phyloP scores from a whole-genome alignment of 2,888 invertebrate genomes.

The Macrosoma leucophasiata region DNA sequence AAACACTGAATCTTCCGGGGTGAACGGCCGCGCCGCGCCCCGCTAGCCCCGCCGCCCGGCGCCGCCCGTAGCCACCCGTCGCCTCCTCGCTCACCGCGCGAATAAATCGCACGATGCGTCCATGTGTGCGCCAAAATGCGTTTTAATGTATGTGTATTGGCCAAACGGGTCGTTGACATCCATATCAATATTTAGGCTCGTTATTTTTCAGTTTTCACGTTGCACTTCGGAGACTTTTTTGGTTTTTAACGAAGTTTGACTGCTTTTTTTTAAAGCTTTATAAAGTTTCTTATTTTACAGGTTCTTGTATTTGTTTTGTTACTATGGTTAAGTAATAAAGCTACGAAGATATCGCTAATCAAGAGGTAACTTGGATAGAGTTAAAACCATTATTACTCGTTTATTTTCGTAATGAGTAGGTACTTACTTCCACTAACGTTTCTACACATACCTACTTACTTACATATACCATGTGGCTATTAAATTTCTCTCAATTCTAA shows the following conservation, averaged over 20 bases:
- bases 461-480: no score
- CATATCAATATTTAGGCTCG: constrained; percentile 42
- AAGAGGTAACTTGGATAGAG: no score
- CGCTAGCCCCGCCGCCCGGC: constrained; percentile 48
- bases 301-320: no score
- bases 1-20: constrained; percentile 76
- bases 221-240: constrained; percentile 1
- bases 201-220: constrained; percentile 13
- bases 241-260: constrained; percentile 1
- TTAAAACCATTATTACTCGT: no score
- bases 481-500: no score
- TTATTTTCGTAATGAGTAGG: no score
- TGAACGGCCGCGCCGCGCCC: constrained; percentile 60
- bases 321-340: no score
- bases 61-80: constrained; percentile 40
- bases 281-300: no score
- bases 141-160: constrained; percentile 69
- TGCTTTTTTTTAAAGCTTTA: no score
- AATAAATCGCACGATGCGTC: constrained; percentile 61
- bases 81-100: constrained; percentile 37
- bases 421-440: no score
- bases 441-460: no score
- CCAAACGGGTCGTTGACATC: constrained; percentile 68
- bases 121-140: constrained; percentile 67
- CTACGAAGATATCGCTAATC: no score